Conservation (phyloP, 2,113 vertebrate species). For the Barnardius zonarius region DNA sequence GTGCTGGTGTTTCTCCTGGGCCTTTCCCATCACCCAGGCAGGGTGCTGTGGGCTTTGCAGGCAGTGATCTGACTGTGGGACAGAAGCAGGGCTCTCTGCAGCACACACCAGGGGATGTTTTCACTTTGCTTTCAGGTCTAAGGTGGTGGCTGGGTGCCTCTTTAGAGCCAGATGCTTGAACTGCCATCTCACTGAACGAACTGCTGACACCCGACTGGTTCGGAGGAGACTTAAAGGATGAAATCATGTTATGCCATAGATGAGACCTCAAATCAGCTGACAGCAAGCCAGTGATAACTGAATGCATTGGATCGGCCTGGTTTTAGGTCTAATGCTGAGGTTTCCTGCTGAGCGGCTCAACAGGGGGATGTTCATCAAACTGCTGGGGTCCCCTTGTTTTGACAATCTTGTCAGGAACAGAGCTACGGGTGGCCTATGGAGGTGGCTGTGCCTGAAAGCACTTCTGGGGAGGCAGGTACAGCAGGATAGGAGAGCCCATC, state of each 20-base stretch:
- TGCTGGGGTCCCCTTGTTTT: not conserved
- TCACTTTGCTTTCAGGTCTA: not conserved
- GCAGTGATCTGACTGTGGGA: not conserved
- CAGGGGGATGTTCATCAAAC: not conserved
- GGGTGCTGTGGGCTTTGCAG: not conserved
- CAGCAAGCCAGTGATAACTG: not conserved
- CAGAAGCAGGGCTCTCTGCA: not conserved
- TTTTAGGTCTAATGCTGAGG: not conserved
- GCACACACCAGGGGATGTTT: not conserved
- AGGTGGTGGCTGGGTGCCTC: not conserved
- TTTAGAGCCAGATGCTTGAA: not conserved
- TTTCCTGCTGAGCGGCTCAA: not conserved
- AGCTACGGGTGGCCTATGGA: not conserved
- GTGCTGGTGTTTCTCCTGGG: too few species aligned
- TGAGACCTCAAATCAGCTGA: not conserved
- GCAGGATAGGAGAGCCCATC: not conserved
- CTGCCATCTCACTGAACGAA: not conserved
- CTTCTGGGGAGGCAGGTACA: not conserved
- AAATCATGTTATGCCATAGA: too few species aligned
- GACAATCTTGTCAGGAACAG: not conserved
- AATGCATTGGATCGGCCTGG: not conserved
- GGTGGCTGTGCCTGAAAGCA: not conserved
- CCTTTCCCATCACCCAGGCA: rapidly evolving
- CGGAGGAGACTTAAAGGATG: not conserved
- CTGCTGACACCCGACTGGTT: not conserved